A percentile compares a stretch with the other conserved stretches of the same genome.
phyloP scores from a whole-genome alignment of 1,140 invertebrate species.

The Nymphalis io region DNA sequence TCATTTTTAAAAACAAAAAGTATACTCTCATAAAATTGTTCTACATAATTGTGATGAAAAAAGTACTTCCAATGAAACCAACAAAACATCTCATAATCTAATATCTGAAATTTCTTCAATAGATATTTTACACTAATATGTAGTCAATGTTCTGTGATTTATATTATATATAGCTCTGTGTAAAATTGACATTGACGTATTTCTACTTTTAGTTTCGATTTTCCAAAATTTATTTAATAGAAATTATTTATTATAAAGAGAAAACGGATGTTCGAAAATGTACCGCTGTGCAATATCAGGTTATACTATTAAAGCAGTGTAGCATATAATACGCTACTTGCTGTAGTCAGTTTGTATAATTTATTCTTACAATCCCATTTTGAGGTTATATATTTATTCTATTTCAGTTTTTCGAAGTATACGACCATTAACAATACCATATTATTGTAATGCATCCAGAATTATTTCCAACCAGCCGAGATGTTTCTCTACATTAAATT shows the following conservation, averaged over 20 bases:
- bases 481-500: conserved; percentile 48
- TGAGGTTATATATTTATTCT: conserved; percentile 61
- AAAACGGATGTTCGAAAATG: conserved; percentile 45
- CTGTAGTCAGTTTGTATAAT: neutral
- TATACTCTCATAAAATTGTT: no score
- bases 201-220: neutral
- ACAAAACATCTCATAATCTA: no score
- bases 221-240: no score
- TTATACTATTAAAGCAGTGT: conserved; percentile 34
- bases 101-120: no score
- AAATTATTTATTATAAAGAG: neutral
- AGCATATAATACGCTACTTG: conserved; percentile 3
- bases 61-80: no score
- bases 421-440: conserved; percentile 47
- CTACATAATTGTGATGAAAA: no score
- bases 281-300: conserved; percentile 57
- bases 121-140: no score
- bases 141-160: no score
- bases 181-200: neutral
- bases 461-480: conserved; percentile 48
- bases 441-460: conserved; percentile 51
- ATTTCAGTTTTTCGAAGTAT: conserved; percentile 63
- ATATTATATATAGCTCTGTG: neutral
- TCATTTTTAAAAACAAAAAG: no score
- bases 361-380: conserved; percentile 30